Evolutionary conservation across 1,140 invertebrate species (phyloP), one percentile per base, ranked within the genome.

Genomic region (Drosophila nigromelanica): DNA sequence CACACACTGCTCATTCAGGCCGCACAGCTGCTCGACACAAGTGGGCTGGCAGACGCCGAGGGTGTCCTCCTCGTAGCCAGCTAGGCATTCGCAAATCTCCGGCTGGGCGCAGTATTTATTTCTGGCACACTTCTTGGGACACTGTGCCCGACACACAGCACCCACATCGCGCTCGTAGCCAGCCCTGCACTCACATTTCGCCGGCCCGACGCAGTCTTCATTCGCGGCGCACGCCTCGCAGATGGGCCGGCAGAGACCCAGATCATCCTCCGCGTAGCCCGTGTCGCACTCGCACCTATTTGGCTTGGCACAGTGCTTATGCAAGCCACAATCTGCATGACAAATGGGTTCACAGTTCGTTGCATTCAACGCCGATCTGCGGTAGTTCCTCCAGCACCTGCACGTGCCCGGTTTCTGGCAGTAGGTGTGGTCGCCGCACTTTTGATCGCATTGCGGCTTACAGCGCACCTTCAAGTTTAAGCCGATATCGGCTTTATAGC

Each of bases 1-100:
- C 10, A 78, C 73, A 73, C 94, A 95, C 6, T 91, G 92, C 73
- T 94, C 93, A 0, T 92, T 74, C 61, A 93, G 93, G 0, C 91
- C 92, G 24, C 93, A 93, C 3, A 8, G 24, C 4, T 76, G 59
- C 0, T 75, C 51, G 59, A 0, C 3, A 24, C 93, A 93, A 1
- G 14, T 35, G 1, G 75, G 64, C 10, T 30, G 27, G 18, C 75
- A 78, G 11, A 35, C 35, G 7, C 64, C 64, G 2, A 24, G 12
- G 1, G 0, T 0, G 11, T 60, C 56, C 27, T n/a, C n/a, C 4
- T 7, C 4, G 10, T 68, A 68, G 3, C 39, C 56, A 3, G 15
- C n/a, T 3, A 2, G 5, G 56, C 56, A 68, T 4, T 10, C 12
- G 10, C 64, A 68, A 0, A n/a, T n/a, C 42, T 52, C 55, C 4